Conservation (phyloP, 2,113 vertebrate species). For the Actinemys pallida region DNA sequence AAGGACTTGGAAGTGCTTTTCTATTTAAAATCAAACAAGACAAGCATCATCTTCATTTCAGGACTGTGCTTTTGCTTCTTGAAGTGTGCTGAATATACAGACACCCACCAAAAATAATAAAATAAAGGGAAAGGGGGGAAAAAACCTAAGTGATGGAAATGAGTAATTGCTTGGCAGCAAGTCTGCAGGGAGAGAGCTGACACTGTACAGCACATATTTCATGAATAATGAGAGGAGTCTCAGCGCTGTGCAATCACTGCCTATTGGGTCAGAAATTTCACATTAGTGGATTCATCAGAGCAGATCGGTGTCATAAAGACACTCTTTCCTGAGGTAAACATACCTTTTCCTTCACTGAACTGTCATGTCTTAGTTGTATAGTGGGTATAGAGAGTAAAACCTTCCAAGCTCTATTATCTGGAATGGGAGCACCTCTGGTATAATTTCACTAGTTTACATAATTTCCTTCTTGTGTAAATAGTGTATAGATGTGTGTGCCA, state of each 20-base stretch:
- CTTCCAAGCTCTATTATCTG: constrained; percentile 32
- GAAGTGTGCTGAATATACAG: constrained; percentile 77
- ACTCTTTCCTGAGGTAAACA: constrained; percentile 78
- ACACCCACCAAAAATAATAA: constrained; percentile 71
- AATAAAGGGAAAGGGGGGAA: constrained; percentile 47
- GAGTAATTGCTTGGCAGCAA: constrained; percentile 80
- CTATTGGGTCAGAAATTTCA: constrained; percentile 86
- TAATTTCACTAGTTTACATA: constrained; percentile 9
- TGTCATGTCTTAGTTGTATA: constrained; percentile 65
- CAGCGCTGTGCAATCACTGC: constrained; percentile 79
- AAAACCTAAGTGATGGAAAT: constrained; percentile 78
- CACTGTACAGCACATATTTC: constrained; percentile 77
- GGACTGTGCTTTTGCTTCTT: constrained; percentile 60
- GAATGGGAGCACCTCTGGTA: background rate
- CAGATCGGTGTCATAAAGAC: constrained; percentile 81
- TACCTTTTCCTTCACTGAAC: constrained; percentile 75
- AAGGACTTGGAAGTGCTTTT: constrained; percentile 77
- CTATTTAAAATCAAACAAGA: constrained; percentile 80
- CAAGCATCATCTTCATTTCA: constrained; percentile 80
- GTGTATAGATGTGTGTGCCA: background rate
- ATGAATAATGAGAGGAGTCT: constrained; percentile 83
- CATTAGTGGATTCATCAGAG: constrained; percentile 84
- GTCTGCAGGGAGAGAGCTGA: constrained; percentile 77
- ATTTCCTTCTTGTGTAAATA: background rate
- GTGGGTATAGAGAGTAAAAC: constrained; percentile 42